phyloP scores from a whole-genome alignment of 2,888 invertebrate species.

The Parnassius glacialis region DNA sequence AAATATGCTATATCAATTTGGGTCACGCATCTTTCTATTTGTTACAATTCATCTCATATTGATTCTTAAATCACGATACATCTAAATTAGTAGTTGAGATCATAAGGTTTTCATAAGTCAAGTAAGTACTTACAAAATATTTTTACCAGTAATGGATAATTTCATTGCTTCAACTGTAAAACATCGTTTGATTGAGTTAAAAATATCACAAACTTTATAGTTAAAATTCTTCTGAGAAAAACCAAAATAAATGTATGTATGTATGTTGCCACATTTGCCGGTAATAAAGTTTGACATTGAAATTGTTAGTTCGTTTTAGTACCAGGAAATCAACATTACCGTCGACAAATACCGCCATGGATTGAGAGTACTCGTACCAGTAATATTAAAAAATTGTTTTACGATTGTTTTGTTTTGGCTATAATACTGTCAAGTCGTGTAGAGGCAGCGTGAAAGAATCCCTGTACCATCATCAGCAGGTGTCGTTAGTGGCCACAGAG shows the following conservation, averaged over 20 bases:
- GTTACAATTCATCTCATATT: slow-evolving; percentile 37
- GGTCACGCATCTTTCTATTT: slow-evolving; percentile 45
- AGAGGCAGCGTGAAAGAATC: too few species aligned
- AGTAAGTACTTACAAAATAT: neutral
- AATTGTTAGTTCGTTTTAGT: slow-evolving; percentile 65
- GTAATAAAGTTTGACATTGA: slow-evolving; percentile 74
- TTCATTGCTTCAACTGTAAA: neutral
- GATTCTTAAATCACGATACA: slow-evolving; percentile 4
- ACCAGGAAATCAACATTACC: slow-evolving; percentile 63
- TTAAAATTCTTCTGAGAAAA: slow-evolving; percentile 29
- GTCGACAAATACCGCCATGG: slow-evolving; percentile 50
- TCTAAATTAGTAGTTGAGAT: neutral
- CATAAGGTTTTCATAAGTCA: neutral
- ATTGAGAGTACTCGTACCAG: slow-evolving; percentile 40
- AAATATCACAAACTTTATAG: slow-evolving; percentile 3
- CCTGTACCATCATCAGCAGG: too few species aligned
- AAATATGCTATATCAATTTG: slow-evolving; percentile 44
- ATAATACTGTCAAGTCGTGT: slow-evolving; percentile 3
- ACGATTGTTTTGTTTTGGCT: slow-evolving; percentile 36
- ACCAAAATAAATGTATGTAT: slow-evolving; percentile 36
- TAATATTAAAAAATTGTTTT: slow-evolving; percentile 54
- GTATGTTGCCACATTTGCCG: slow-evolving; percentile 56
- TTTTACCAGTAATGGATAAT: slow-evolving; percentile 7
- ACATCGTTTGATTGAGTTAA: neutral
- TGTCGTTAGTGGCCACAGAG: too few species aligned